Evolutionary conservation across 2,797 vertebrate species (phyloP), one percentile per base, ranked within the genome.

Genomic region (Poecilia wingei): DNA sequence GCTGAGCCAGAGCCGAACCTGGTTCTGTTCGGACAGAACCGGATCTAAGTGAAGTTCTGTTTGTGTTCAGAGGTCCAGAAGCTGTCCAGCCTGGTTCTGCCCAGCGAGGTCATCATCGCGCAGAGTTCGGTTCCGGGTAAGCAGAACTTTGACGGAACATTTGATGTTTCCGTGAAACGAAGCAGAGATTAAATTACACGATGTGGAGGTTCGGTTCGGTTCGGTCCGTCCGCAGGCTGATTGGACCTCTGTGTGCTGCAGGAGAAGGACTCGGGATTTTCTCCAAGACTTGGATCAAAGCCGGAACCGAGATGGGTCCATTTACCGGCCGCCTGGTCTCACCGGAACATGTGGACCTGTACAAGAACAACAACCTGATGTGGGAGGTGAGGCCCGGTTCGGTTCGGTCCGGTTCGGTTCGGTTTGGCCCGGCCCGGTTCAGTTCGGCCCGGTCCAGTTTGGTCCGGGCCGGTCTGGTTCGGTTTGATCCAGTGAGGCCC

Each of bases 351-450:
- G 96, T 99, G 84, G 98, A 99, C 87, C 95, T 98, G 81, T 98
- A 97, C 96, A 98, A 98, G 93, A 99, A 99, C 95, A 99, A 99
- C 95, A 99, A 98, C 85, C 96, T 99, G 4, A 99, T 99, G 98
- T 99, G 98, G 98, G 98, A 99, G 98, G 98, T 82, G 28, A 82
- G 16, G 9, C 36, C 33, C 64, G 57, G 25, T 0, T 7, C 33
- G 55, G 22, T 8, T 1, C n/a, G 9, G 55, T 31, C 1, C 3
- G 49, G 20, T 6, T 5, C 5, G 0, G 16, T 18, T 1, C 14
- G 14, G 14, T 18, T 3, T 2, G 9, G 43, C 0, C 13, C 22
- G 7, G 3, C 7, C 16, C 22, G 49, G 49, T 14, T 4, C 46
- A 1, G 46, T 16, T 16, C 14, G 4, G 4, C 0, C 4, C 1